phyloP scores from a whole-genome alignment of 2,113 vertebrate genomes.

The Salminus brasiliensis region DNA sequence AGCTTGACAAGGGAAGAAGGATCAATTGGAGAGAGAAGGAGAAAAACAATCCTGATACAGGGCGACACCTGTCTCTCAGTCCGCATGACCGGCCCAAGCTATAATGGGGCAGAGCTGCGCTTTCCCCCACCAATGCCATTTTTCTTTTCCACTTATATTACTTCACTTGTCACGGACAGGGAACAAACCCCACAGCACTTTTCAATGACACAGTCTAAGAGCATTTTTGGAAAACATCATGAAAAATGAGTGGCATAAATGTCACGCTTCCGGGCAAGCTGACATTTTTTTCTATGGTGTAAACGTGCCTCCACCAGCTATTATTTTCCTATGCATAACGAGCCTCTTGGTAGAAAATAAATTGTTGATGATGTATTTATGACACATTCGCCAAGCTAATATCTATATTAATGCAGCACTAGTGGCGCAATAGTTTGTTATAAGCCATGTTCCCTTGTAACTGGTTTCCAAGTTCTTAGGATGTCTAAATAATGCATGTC shows the following conservation, averaged over 20 bases:
- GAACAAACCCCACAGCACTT: constrained; percentile 25
- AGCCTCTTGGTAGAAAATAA: too few relatives aligned
- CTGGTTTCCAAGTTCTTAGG: constrained; percentile 9
- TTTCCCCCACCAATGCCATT: constrained; percentile 47
- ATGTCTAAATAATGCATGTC: constrained; percentile 35
- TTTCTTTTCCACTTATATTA: neutral
- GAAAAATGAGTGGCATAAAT: constrained; percentile 51
- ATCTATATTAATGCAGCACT: neutral
- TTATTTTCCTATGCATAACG: too few relatives aligned
- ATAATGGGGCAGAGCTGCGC: constrained; percentile 36
- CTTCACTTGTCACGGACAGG: constrained; percentile 19
- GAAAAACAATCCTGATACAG: constrained; percentile 55
- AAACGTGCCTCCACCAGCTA: too few relatives aligned
- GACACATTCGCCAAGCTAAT: too few relatives aligned
- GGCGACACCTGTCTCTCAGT: constrained; percentile 64
- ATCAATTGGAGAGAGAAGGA: constrained; percentile 59
- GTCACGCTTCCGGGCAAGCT: neutral
- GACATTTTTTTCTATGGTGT: too few relatives aligned
- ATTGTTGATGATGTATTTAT: too few relatives aligned
- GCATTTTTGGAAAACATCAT: constrained; percentile 41
- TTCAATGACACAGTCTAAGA: constrained; percentile 39
- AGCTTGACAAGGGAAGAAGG: constrained; percentile 64
- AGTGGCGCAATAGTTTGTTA: constrained; percentile 5
- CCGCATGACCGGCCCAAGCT: constrained; percentile 51
- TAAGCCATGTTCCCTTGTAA: neutral